phyloP scores from a whole-genome alignment of 2,797 vertebrate species.

The Phrynocephalus vlangalii region DNA sequence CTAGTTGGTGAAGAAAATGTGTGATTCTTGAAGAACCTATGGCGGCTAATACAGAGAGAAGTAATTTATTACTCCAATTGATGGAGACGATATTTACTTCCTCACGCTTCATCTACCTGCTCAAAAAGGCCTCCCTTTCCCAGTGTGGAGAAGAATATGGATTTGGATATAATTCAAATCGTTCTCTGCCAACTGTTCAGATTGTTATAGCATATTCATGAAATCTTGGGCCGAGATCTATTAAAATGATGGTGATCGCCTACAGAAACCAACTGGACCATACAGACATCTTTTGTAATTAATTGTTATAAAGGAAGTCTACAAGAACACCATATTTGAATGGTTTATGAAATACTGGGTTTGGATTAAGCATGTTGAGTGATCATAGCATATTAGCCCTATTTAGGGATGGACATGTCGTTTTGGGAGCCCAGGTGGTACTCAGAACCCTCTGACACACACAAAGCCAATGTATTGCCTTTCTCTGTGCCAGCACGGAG shows the following conservation, averaged over 20 bases:
- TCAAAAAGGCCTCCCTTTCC: neutral
- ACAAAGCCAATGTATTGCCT: too few species aligned
- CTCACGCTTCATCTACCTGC: neutral
- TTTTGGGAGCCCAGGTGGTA: too few species aligned
- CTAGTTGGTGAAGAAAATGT: constrained; percentile 58
- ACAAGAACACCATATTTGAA: neutral
- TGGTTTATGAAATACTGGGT: neutral
- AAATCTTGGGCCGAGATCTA: constrained; percentile 36
- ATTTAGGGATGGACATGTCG: too few species aligned
- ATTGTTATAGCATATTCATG: neutral
- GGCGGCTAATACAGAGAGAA: neutral
- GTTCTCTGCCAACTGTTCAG: neutral
- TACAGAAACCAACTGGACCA: neutral
- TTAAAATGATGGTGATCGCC: constrained; percentile 40
- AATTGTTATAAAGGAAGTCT: neutral
- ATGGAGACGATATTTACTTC: neutral
- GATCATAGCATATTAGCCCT: too few species aligned
- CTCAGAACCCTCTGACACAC: too few species aligned
- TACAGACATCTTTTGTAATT: neutral
- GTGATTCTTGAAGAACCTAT: constrained; percentile 46
- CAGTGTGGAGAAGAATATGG: constrained; percentile 66
- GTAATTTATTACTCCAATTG: neutral
- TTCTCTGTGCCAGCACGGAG: too few species aligned
- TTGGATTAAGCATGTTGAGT: neutral
- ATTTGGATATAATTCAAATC: constrained; percentile 58